A percentile compares a stretch with the other conserved stretches of the same genome.
These are phyloP conservation scores for Salvator merianae DNA, from an alignment of 2,113 vertebrate species.

Conservation along the genomic window DNA sequence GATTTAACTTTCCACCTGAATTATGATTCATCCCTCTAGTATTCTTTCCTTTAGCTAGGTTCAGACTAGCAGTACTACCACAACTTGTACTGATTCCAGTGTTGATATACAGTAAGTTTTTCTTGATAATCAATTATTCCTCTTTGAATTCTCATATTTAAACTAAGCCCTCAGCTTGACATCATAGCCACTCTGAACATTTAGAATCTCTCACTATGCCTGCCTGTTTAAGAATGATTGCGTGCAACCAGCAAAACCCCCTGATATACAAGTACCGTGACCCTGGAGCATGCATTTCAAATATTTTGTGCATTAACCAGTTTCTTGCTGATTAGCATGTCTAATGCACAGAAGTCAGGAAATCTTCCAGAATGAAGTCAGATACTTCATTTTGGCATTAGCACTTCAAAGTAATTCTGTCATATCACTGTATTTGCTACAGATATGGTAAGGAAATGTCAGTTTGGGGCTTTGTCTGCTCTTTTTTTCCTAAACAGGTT, in stretches of 20 bases:
- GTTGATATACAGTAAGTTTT: conserved; percentile 33
- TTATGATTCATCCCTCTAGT: too few relatives aligned
- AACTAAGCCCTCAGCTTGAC: background rate
- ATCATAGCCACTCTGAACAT: background rate
- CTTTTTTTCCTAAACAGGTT: background rate
- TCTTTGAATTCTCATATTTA: conserved; percentile 31
- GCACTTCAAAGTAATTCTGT: conserved; percentile 5
- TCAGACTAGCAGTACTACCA: too few relatives aligned
- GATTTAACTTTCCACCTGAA: too few relatives aligned
- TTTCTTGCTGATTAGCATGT: conserved; percentile 38
- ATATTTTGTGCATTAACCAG: conserved; percentile 20
- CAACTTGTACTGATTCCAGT: conserved; percentile 10
- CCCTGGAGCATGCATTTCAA: conserved; percentile 18
- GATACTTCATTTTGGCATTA: conserved; percentile 8
- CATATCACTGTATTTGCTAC: background rate
- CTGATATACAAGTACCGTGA: background rate
- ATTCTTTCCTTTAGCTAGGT: too few relatives aligned
- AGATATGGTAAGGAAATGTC: conserved; percentile 25
- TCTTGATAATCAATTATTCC: conserved; percentile 36
- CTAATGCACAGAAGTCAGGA: background rate
- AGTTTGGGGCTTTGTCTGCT: conserved; percentile 5
- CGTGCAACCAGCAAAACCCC: conserved; percentile 20
- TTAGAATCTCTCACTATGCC: conserved; percentile 7
- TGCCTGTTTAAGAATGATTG: conserved; percentile 38
- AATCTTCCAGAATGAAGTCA: conserved; percentile 15